Evolutionary conservation across 2,113 vertebrate genomes (phyloP).

Genomic region (Rhea pennata): DNA sequence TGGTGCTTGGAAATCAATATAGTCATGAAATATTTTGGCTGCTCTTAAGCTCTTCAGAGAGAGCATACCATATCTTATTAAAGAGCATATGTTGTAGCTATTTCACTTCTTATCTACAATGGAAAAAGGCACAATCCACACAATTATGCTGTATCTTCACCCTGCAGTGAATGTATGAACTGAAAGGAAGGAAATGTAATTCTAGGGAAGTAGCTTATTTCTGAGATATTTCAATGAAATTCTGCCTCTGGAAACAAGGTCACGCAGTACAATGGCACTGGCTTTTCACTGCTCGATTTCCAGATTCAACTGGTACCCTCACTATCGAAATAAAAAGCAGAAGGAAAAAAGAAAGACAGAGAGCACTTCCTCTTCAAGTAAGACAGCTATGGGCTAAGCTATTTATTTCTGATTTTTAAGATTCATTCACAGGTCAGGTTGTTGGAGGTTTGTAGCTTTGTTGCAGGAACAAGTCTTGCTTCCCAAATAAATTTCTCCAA

Average conservation of each 20-base stretch:
- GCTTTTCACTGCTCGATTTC: background rate
- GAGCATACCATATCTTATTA: background rate
- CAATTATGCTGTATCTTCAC: background rate
- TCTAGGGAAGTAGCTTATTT: background rate
- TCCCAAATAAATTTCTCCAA: background rate
- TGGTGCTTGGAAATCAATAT: background rate
- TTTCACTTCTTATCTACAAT: background rate
- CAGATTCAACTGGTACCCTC: background rate
- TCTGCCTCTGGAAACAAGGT: background rate
- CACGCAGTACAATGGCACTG: background rate
- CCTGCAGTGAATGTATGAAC: background rate
- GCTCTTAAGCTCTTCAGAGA: background rate
- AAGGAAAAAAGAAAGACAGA: background rate
- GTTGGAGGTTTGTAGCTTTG: background rate
- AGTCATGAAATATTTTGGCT: background rate
- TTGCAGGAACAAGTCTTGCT: background rate
- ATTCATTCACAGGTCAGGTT: background rate
- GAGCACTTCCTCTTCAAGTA: accelerated
- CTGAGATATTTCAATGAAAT: background rate
- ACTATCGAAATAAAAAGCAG: background rate
- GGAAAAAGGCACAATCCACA: background rate
- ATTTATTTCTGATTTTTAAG: background rate
- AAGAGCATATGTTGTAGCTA: accelerated
- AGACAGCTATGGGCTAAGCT: background rate
- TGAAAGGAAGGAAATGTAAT: background rate